Evolutionary conservation across 2,797 vertebrate genomes (phyloP).

Genomic region (Kryptolebias ocellatus): DNA sequence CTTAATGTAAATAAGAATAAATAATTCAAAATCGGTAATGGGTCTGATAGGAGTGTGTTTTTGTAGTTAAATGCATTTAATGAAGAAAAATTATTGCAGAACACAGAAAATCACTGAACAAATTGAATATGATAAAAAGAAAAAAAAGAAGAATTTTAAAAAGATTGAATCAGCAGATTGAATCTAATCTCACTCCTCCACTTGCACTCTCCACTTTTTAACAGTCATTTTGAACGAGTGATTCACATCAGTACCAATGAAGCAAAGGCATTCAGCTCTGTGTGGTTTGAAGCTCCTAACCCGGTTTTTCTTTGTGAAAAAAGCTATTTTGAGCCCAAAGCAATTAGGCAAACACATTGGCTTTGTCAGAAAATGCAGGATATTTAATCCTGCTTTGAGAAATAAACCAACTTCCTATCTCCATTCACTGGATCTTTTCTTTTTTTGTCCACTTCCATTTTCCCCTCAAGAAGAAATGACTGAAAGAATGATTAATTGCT

Average conservation of each 20-base stretch:
- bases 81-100: background rate
- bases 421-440: conserved; percentile 31
- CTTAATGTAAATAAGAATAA: background rate
- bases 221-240: conserved; percentile 39
- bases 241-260: conserved; percentile 39
- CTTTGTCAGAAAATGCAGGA: conserved; percentile 47
- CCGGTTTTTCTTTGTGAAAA: conserved; percentile 52
- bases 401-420: conserved; percentile 42
- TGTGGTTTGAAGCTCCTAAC: conserved; percentile 53
- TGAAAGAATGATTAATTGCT: conserved; percentile 53
- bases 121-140: background rate
- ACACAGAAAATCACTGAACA: background rate
- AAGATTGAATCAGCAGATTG: conserved; percentile 38
- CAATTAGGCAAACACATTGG: conserved; percentile 59
- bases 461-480: conserved; percentile 52
- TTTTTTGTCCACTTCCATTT: conserved; percentile 15
- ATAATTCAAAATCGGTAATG: background rate
- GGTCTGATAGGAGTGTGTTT: too few species aligned
- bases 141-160: background rate
- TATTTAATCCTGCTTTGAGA: conserved; percentile 37
- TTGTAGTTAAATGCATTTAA: too few species aligned
- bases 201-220: conserved; percentile 24
- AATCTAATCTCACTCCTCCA: conserved; percentile 26
- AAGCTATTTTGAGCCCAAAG: conserved; percentile 54
- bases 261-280: conserved; percentile 40